Evolutionary conservation across 2,797 vertebrate species (phyloP).

Genomic region (Steatocranus sp.): DNA sequence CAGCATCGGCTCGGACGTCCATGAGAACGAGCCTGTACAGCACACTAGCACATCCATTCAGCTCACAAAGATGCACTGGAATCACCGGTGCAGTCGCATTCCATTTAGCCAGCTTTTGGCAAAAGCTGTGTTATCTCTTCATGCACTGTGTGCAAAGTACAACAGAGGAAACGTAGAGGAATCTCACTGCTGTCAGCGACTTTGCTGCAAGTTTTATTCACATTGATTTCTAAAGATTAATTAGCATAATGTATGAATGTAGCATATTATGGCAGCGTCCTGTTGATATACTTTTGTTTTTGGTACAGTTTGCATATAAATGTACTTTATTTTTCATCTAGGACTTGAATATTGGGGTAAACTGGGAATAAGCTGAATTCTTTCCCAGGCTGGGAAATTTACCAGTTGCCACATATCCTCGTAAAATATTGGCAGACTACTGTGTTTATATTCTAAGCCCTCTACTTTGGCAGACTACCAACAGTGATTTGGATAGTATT

Average conservation of each 20-base stretch:
- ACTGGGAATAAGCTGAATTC: neutral
- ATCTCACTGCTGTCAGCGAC: neutral
- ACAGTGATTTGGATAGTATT: neutral
- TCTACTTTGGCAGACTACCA: slow-evolving; percentile 10
- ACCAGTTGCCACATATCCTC: neutral
- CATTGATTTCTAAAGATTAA: neutral
- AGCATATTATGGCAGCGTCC: neutral
- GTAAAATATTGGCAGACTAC: neutral
- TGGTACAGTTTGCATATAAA: neutral
- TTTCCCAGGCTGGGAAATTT: neutral
- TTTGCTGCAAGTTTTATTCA: neutral
- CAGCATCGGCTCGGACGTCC: neutral
- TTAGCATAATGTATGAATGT: neutral
- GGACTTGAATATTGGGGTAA: neutral
- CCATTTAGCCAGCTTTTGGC: neutral
- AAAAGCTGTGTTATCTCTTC: neutral
- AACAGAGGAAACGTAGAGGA: neutral
- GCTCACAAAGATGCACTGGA: neutral
- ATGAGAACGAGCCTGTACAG: neutral
- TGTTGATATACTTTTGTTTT: neutral
- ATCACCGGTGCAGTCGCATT: neutral
- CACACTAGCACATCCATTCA: neutral
- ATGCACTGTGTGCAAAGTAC: neutral
- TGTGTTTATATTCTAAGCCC: neutral
- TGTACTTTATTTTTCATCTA: neutral